These are phyloP conservation scores for Falco novaeseelandiae DNA, from an alignment of 2,797 vertebrate genomes.

Conservation along the genomic window DNA sequence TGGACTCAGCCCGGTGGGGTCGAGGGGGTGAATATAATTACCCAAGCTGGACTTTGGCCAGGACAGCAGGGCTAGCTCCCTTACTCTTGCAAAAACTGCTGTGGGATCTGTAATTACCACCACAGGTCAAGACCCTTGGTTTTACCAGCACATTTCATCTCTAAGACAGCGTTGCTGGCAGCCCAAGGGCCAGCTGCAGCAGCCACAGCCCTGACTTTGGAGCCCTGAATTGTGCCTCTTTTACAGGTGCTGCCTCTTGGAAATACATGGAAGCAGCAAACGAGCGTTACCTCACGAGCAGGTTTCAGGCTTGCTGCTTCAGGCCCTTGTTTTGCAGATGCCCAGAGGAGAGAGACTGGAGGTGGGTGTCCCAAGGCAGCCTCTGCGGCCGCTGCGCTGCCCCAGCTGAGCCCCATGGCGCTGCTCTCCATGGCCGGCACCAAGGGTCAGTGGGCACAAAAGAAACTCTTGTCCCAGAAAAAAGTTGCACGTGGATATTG, in stretches of 20 bases:
- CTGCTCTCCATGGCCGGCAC: not conserved
- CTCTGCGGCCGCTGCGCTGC: not conserved
- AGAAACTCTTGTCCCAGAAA: not conserved
- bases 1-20: not conserved
- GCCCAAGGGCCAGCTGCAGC: not conserved
- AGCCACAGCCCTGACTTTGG: rapidly evolving
- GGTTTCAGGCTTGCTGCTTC: not conserved
- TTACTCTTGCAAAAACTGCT: not conserved
- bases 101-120: slow-evolving; percentile 11
- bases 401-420: not conserved
- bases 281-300: rapidly evolving
- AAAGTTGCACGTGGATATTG: rapidly evolving
- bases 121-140: not conserved
- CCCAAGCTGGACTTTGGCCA: not conserved
- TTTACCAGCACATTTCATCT: not conserved
- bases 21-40: not conserved
- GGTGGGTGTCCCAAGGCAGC: not conserved
- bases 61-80: not conserved
- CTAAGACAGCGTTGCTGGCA: not conserved
- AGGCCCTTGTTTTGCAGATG: not conserved
- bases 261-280: not conserved
- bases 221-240: rapidly evolving
- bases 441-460: not conserved
- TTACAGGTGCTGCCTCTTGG: not conserved
- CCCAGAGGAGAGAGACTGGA: not conserved